These are phyloP conservation scores for Drosophila bifasciata DNA, from an alignment of 1,140 invertebrate species.

Conservation along the genomic window DNA sequence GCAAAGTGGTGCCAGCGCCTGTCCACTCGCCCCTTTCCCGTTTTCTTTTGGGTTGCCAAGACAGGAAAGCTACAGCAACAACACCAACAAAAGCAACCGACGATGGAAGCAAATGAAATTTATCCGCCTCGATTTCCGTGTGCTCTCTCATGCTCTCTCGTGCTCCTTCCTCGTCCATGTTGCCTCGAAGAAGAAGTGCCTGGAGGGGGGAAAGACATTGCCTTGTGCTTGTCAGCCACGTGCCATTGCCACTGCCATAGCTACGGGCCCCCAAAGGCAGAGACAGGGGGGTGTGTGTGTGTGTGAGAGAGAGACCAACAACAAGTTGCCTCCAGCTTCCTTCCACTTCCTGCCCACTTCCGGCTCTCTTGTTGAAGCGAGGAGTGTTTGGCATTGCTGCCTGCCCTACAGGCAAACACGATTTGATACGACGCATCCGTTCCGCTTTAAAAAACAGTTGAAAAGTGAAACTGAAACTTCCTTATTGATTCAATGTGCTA, in stretches of 20 bases:
- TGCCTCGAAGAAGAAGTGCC: slow-evolving; percentile 1
- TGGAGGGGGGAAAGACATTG: slow-evolving; percentile 20
- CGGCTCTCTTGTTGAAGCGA: slow-evolving; percentile 1
- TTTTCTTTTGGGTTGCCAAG: slow-evolving; percentile 61
- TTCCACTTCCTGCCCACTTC: background rate
- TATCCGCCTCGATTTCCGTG: slow-evolving; percentile 73
- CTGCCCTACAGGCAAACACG: slow-evolving; percentile 2
- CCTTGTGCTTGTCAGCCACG: slow-evolving; percentile 67
- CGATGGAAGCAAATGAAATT: slow-evolving; percentile 66
- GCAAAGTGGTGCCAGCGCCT: slow-evolving; percentile 6
- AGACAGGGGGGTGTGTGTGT: background rate
- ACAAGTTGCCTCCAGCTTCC: slow-evolving; percentile 19
- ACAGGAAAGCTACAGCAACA: slow-evolving; percentile 54
- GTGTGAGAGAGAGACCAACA: background rate
- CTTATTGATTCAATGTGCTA: slow-evolving; percentile 19
- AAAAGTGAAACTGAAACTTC: slow-evolving; percentile 14
- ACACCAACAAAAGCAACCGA: slow-evolving; percentile 33
- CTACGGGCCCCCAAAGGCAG: background rate
- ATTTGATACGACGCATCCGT: slow-evolving; percentile 30
- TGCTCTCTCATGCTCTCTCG: too few species aligned
- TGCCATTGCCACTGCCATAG: slow-evolving; percentile 45
- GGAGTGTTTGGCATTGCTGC: slow-evolving; percentile 13
- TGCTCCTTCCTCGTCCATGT: too few species aligned
- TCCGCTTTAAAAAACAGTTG: slow-evolving; percentile 41
- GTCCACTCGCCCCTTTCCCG: slow-evolving; percentile 12